These are phyloP conservation scores for Antitype chi DNA, from an alignment of 2,888 invertebrate species.

Conservation along the genomic window DNA sequence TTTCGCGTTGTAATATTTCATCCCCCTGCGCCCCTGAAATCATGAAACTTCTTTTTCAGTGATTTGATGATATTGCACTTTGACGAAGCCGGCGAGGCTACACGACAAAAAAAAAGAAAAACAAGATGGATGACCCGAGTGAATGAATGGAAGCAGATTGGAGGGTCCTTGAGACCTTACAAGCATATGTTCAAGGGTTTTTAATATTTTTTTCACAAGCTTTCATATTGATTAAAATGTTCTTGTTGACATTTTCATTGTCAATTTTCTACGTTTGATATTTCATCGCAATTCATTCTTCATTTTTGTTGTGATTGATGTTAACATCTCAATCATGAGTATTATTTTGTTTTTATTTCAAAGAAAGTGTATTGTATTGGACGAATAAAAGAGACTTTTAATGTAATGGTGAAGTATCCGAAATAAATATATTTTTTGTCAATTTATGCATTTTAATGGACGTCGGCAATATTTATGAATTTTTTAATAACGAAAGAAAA, in stretches of 20 bases:
- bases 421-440: neutral
- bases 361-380: neutral
- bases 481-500: neutral
- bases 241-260: conserved; percentile 53
- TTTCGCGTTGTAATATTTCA: conserved; percentile 88
- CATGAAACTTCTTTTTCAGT: conserved; percentile 89
- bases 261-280: conserved; percentile 27
- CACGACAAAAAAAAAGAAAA: conserved; percentile 79
- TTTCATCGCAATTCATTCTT: conserved; percentile 16
- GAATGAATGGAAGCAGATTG: conserved; percentile 69
- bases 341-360: conserved; percentile 14
- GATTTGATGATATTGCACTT: conserved; percentile 91
- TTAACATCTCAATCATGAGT: conserved; percentile 25
- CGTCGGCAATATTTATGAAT: too few species aligned
- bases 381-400: neutral
- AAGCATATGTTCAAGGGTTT: conserved; percentile 54
- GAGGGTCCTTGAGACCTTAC: conserved; percentile 64
- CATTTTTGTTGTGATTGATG: conserved; percentile 16
- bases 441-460: neutral
- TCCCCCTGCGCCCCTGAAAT: conserved; percentile 84
- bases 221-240: conserved; percentile 80
- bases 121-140: conserved; percentile 83
- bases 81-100: conserved; percentile 80
- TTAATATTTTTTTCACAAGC: conserved; percentile 62
- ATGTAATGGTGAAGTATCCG: neutral